phyloP scores from a whole-genome alignment of 2,113 vertebrate species.

The Prunella himalayana region DNA sequence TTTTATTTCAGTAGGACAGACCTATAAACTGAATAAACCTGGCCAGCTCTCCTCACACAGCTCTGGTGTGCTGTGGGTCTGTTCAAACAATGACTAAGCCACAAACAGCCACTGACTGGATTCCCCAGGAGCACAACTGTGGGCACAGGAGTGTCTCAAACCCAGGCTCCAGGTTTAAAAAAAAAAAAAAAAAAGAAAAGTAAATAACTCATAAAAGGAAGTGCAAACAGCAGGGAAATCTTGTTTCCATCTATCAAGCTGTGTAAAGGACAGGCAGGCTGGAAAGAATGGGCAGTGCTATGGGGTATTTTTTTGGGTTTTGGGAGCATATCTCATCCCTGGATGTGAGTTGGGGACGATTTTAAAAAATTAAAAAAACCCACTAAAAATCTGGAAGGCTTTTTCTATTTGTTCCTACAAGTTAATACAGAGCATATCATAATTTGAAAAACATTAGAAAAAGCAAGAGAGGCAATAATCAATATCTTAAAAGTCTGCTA shows the following conservation, averaged over 20 bases:
- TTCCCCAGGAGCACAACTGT: neutral
- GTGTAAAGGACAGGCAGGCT: neutral
- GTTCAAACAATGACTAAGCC: neutral
- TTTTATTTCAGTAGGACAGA: neutral
- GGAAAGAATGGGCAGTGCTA: neutral
- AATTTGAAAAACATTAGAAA: neutral
- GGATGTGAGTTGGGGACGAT: neutral
- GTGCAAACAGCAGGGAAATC: neutral
- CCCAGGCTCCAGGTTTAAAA: neutral
- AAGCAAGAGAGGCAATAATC: neutral
- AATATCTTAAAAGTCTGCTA: neutral
- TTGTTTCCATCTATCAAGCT: neutral
- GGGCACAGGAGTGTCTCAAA: neutral
- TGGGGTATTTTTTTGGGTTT: neutral
- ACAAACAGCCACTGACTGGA: neutral
- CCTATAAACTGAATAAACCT: neutral
- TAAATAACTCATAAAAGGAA: slow-evolving; percentile 12
- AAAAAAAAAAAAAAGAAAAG: neutral
- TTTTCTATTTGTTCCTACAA: neutral
- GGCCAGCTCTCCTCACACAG: neutral
- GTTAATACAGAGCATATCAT: neutral
- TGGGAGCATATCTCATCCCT: neutral
- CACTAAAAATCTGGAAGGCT: neutral
- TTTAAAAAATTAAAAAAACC: fast-evolving
- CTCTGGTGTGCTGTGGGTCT: neutral